Evolutionary conservation across 1,140 invertebrate genomes (phyloP).

Genomic region (Pogonomyrmex californicus): DNA sequence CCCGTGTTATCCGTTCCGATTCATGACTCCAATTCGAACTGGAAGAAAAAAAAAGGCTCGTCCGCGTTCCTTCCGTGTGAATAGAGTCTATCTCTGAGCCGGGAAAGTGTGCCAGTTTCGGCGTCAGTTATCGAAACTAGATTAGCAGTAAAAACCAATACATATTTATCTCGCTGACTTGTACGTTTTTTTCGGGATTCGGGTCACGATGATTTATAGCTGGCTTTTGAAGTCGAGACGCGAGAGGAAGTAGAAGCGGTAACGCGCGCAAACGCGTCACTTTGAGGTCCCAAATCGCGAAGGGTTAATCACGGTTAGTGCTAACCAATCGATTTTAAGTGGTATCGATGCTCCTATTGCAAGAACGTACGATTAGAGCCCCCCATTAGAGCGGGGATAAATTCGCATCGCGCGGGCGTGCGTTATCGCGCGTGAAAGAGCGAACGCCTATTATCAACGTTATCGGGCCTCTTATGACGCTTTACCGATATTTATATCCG

Average conservation of each 20-base stretch:
- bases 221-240: background rate
- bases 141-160: conserved; percentile 42
- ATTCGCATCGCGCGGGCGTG: conserved; percentile 12
- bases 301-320: conserved; percentile 45
- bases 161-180: conserved; percentile 44
- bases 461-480: conserved; percentile 37
- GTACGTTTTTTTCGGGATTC: conserved; percentile 31
- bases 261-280: background rate
- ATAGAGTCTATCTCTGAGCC: background rate
- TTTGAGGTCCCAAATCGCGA: background rate
- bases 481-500: conserved; percentile 46
- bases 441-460: conserved; percentile 28
- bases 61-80: background rate
- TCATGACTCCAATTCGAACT: background rate
- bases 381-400: conserved; percentile 26
- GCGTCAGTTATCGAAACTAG: conserved; percentile 34
- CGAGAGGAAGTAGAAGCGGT: conserved; percentile 1
- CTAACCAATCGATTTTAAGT: conserved; percentile 51
- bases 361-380: background rate
- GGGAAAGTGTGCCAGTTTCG: conserved; percentile 4
- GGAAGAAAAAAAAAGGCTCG: background rate
- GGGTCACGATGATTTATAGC: conserved; percentile 42
- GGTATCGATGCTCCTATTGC: conserved; percentile 40
- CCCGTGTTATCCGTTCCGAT: background rate
- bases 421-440: conserved; percentile 44